phyloP scores from a whole-genome alignment of 2,888 invertebrate genomes.

The Monoplex corrugatus region DNA sequence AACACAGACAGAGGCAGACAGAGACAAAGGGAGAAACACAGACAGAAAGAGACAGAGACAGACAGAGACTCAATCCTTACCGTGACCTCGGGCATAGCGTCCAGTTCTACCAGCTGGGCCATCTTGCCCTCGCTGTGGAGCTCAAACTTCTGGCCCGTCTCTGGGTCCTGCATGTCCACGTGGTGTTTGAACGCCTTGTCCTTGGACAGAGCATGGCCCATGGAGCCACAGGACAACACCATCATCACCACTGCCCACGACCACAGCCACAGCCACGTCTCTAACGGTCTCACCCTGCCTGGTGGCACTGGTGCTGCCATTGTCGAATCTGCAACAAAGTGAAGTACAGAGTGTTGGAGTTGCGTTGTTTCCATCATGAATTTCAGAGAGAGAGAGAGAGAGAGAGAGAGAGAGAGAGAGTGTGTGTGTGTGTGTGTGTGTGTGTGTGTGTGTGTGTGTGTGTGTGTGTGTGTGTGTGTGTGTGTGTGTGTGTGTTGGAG shows the following conservation, averaged over 20 bases:
- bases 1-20: too few relatives aligned
- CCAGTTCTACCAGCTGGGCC: constrained; percentile 50
- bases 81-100: constrained; percentile 45
- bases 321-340: neutral
- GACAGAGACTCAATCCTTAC: constrained; percentile 1
- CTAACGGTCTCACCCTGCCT: neutral
- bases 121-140: constrained; percentile 50
- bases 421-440: too few relatives aligned
- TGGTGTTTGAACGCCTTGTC: constrained; percentile 52
- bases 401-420: constrained; percentile 11
- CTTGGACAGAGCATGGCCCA: neutral
- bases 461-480: neutral
- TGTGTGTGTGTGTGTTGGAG: neutral
- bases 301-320: neutral
- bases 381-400: neutral
- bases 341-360: neutral
- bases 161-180: constrained; percentile 39
- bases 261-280: neutral
- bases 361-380: neutral
- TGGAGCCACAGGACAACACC: neutral
- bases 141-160: constrained; percentile 51
- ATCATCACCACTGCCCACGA: neutral
- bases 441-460: too few relatives aligned
- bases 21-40: too few relatives aligned
- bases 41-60: too few relatives aligned